These are phyloP conservation scores for Egretta garzetta DNA, from an alignment of 2,113 vertebrate genomes.

Conservation along the genomic window DNA sequence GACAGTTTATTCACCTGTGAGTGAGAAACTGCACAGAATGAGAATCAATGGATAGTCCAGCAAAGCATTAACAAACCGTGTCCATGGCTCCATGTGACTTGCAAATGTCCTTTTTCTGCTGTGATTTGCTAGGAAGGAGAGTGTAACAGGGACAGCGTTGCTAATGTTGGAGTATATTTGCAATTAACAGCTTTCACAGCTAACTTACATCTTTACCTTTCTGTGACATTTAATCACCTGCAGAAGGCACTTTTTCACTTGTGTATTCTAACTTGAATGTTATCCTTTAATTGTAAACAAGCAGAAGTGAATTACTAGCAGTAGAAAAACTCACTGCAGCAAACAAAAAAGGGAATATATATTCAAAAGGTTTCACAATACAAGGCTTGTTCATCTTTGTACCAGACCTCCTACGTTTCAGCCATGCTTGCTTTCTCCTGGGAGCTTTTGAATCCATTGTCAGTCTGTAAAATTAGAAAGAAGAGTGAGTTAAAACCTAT, in stretches of 20 bases:
- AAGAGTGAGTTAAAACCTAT: constrained; percentile 7
- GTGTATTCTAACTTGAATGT: constrained; percentile 36
- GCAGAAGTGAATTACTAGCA: constrained; percentile 39
- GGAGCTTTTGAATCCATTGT: constrained; percentile 37
- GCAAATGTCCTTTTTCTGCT: neutral
- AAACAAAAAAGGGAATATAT: constrained; percentile 44
- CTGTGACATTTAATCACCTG: constrained; percentile 48
- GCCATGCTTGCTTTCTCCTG: constrained; percentile 29
- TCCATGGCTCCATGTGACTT: neutral
- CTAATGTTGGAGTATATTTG: neutral
- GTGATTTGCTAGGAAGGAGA: neutral
- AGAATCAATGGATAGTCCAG: neutral
- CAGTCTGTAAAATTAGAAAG: constrained; percentile 47
- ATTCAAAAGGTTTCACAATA: constrained; percentile 65
- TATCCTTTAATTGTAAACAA: constrained; percentile 72
- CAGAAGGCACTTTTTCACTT: constrained; percentile 62
- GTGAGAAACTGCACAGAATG: neutral
- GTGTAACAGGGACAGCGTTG: neutral
- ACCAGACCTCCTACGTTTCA: constrained; percentile 34
- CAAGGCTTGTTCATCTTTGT: constrained; percentile 17
- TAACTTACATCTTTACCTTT: constrained; percentile 8
- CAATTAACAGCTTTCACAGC: constrained; percentile 45
- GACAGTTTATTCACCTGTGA: neutral
- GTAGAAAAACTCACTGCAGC: constrained; percentile 22
- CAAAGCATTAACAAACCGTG: neutral